Evolutionary conservation across 2,888 invertebrate genomes (phyloP).

Genomic region (Sipunculus nudus): DNA sequence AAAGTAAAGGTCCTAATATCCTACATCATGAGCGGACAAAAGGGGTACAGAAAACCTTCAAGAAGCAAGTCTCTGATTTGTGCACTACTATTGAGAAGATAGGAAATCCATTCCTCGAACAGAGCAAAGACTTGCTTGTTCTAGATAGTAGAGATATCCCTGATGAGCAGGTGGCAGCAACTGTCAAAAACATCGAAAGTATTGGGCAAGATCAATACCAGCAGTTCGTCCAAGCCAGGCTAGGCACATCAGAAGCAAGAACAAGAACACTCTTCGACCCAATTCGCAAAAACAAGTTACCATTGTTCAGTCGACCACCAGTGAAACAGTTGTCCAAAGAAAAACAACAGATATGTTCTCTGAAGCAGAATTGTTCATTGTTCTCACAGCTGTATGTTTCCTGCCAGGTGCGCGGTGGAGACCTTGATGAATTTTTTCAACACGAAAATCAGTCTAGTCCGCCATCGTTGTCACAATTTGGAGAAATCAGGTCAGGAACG

Average conservation of each 20-base stretch:
- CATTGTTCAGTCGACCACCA: no score
- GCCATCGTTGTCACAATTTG: constrained; percentile 13
- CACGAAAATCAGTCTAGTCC: constrained; percentile 14
- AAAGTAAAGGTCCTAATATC: neutral
- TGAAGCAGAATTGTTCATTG: constrained; percentile 12
- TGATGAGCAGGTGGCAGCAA: constrained; percentile 17
- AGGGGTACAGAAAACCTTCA: constrained; percentile 20
- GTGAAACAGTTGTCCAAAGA: no score
- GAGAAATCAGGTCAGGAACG: constrained; percentile 10
- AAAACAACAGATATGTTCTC: neutral
- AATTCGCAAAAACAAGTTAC: constrained; percentile 7
- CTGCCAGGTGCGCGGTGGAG: constrained; percentile 22
- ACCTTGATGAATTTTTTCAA: constrained; percentile 15
- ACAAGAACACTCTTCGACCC: constrained; percentile 11
- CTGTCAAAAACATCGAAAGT: constrained; percentile 8
- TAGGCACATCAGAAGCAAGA: constrained; percentile 6
- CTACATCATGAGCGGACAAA: constrained; percentile 25
- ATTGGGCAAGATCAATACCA: constrained; percentile 13
- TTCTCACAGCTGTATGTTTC: constrained; percentile 18
- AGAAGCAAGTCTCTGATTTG: constrained; percentile 7
- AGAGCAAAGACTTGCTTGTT: constrained; percentile 19
- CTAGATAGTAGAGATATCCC: constrained; percentile 16
- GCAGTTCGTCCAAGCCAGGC: constrained; percentile 11
- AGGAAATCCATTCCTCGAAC: constrained; percentile 25
- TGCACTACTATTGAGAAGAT: constrained; percentile 17